A percentile compares a stretch with the other conserved stretches of the same genome.
Conservation (phyloP, 1,140 invertebrate species). For the Ridgeia piscesae region DNA sequence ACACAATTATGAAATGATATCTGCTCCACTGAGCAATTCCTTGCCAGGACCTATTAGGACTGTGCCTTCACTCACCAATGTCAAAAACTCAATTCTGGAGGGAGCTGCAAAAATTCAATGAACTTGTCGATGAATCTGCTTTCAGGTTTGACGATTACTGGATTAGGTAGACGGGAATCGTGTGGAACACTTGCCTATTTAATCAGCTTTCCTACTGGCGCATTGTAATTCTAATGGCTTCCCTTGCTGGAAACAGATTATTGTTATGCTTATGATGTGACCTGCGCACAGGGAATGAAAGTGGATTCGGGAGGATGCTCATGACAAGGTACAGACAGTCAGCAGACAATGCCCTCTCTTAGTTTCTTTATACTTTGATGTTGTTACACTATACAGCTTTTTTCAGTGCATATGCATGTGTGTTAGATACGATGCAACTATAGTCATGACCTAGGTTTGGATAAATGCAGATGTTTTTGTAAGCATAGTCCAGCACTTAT, state of each 20-base stretch:
- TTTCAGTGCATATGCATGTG: neutral
- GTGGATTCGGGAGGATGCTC: neutral
- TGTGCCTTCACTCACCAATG: neutral
- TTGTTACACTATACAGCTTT: no score
- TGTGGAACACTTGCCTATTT: neutral
- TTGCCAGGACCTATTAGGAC: neutral
- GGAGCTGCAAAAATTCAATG: neutral
- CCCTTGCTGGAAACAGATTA: neutral
- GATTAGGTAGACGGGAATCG: neutral
- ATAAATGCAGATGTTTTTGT: neutral
- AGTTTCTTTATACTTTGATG: neutral
- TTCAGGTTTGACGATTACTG: neutral
- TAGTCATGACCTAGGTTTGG: neutral
- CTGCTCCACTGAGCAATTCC: neutral
- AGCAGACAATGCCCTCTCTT: neutral
- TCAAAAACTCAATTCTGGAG: neutral
- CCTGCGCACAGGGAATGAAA: neutral
- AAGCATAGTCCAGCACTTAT: neutral
- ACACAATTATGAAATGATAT: neutral
- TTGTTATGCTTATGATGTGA: neutral
- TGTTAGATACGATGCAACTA: neutral
- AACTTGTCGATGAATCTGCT: neutral
- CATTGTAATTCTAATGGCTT: constrained; percentile 6
- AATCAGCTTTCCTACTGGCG: neutral
- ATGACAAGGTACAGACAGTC: neutral